Evolutionary conservation across 2,888 invertebrate species (phyloP).

Genomic region (Drosophila dives): DNA sequence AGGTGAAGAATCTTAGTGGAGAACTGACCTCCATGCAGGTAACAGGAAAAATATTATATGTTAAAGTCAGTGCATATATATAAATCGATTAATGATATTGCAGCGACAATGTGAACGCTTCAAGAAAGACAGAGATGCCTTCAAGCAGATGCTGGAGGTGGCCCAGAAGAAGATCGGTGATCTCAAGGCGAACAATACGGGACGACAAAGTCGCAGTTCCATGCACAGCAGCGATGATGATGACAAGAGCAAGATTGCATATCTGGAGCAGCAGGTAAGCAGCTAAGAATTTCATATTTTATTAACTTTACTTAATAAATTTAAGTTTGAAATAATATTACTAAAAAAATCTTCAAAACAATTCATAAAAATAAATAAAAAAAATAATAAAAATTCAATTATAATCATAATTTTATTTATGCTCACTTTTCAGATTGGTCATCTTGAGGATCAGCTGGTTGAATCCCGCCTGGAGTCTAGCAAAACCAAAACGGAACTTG

Average conservation of each 20-base stretch:
- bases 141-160: slow-evolving; percentile 94
- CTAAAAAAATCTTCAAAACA: not conserved
- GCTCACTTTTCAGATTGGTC: slow-evolving; percentile 86
- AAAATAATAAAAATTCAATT: too few species aligned
- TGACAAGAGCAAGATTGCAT: slow-evolving; percentile 88
- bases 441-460: slow-evolving; percentile 94
- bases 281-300: not conserved
- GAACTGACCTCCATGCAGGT: slow-evolving; percentile 94
- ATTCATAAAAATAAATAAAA: not conserved
- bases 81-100: not conserved
- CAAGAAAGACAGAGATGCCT: slow-evolving; percentile 94
- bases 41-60: not conserved
- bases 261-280: slow-evolving; percentile 90
- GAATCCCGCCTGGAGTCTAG: slow-evolving; percentile 93
- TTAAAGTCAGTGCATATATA: not conserved
- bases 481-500: slow-evolving; percentile 94
- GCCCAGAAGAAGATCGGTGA: slow-evolving; percentile 94
- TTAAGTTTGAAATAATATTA: not conserved
- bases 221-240: slow-evolving; percentile 92
- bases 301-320: not conserved
- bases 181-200: slow-evolving; percentile 87
- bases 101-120: slow-evolving; percentile 87
- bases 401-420: not conserved
- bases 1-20: slow-evolving; percentile 91
- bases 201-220: slow-evolving; percentile 87